Base-by-base conservation (phyloP, 2,797 vertebrate species). In the Eleutherodactylus coqui region DNA sequence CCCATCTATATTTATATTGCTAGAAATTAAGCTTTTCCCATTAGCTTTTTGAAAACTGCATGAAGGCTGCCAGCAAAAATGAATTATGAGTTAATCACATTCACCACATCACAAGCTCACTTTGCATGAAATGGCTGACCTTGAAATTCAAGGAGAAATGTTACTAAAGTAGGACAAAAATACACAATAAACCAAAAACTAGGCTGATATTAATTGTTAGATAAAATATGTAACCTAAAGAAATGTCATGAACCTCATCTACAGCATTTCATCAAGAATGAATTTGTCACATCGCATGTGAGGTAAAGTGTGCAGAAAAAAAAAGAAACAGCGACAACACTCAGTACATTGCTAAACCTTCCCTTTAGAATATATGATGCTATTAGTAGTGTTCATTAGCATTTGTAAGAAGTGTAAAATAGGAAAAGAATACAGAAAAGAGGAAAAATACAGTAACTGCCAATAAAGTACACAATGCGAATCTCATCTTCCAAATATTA, bases 1-100 rank as follows among this genome's bases (percentile, higher is more conserved):
- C 73, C 70, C 58, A 87, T 87, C 41, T 84, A 62, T 84, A 84
- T 87, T 87, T 87, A 87, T 84, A 87, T 76, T 75, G 77, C 86
- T 80, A 84, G 53, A 80, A 72, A 84, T 83, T 69, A 87, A 79
- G 67, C 75, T 41, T 84, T 87, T 80, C 55, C 77, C 75, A 84
- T 87, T 87, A 87, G 82, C 82, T 84, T 80, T 83, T 84, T 75
- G 53, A 87, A 80, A 84, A 84, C 77, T 80, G 82, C 70, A 81
- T 80, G 86, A 87, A 87, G 77, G 86, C 86, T 87, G 86, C 86
- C 82, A 84, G 82, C 76, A 87, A 87, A 84, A 84, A 87, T 84
- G 77, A 87, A 87, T 87, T 87, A 87, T 87, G 86, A 86, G 82
- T 84, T 87, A 87, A 87, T 87, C 86, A 83, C 86, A 87, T 87